Evolutionary conservation across 2,888 invertebrate species (phyloP).

Genomic region (Sinelater perroti): DNA sequence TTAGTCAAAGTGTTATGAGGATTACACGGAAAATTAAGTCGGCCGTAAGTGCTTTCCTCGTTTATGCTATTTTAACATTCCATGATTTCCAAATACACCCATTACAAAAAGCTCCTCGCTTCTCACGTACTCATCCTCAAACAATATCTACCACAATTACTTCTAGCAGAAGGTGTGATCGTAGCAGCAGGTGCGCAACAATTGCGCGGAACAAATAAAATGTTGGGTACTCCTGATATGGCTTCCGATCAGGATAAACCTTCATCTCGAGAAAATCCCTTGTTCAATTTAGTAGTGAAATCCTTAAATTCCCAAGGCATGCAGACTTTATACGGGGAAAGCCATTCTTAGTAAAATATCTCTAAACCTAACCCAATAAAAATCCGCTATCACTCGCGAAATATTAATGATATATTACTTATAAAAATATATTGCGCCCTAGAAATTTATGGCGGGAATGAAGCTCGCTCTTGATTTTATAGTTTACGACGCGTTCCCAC

Average conservation of each 20-base stretch:
- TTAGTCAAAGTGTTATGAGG: slow-evolving; percentile 31
- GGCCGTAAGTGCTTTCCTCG: no score
- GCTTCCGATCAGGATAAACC: slow-evolving; percentile 50
- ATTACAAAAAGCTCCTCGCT: no score
- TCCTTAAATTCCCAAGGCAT: slow-evolving; percentile 54
- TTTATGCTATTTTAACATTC: neutral
- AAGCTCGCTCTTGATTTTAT: slow-evolving; percentile 30
- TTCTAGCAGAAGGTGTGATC: no score
- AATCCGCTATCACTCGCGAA: slow-evolving; percentile 42
- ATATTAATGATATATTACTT: slow-evolving; percentile 40
- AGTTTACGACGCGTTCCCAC: slow-evolving; percentile 30
- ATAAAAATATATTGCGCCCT: slow-evolving; percentile 34
- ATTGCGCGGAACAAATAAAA: slow-evolving; percentile 32
- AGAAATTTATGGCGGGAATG: slow-evolving; percentile 30
- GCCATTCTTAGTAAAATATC: slow-evolving; percentile 48
- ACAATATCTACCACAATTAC: no score
- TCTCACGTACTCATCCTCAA: no score
- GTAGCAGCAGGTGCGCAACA: no score
- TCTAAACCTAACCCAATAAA: slow-evolving; percentile 45
- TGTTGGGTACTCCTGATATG: slow-evolving; percentile 42
- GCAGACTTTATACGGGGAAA: slow-evolving; percentile 48
- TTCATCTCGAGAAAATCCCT: slow-evolving; percentile 52
- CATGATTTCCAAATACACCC: slow-evolving; percentile 2
- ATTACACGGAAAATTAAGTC: no score
- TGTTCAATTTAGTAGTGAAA: slow-evolving; percentile 57